Evolutionary conservation across 2,113 vertebrate genomes (phyloP), one percentile per base, ranked within the genome.

Genomic region (Leptosomus discolor): DNA sequence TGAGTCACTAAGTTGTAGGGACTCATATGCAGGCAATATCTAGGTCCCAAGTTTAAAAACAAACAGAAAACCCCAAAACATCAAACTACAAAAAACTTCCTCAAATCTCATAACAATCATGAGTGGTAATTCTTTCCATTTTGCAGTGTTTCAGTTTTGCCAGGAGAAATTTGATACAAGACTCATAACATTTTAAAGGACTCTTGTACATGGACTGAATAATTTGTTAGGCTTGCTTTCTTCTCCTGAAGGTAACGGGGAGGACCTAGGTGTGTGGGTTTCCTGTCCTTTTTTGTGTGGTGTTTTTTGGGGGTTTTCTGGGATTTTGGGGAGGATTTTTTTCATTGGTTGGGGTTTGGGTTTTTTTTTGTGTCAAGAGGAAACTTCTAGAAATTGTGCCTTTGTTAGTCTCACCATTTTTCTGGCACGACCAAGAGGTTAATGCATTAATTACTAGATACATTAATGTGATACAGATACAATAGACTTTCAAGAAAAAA

Each of bases 71-170:
- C 1, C 5, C 5, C 17, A 11, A 80, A 65, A 27, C 15, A 58
- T 30, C 29, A 54, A 71, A 58, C 23, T 3, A 15, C 23, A 45
- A 34, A 39, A 21, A 4, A 3, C 2, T 7, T 0, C 1, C 0
- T 23, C 29, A 54, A 54, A 45, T 64, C 71, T 73, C 9, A 5
- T 65, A 69, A 69, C 8, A 45, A 12, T 29, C 13, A 82, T 65
- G 24, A 69, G 13, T 67, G 34, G 8, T 53, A 14, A 58, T 45
- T 89, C 8, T 82, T 74, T 50, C 10, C 2, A 18, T 78, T 88
- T 21, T 18, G 0, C 30, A 23, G 2, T 30, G 36, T 57, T 92
- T 81, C 32, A 6, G 6, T 87, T 89, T 63, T 46, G 17, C 85
- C 24, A 65, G 50, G 67, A 68, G 26, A 11, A 11, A 6, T 46